Percentiles rank a stretch among this genome's conserved stretches.
These are phyloP conservation scores for Harpalus rubripes DNA, from an alignment of 2,888 invertebrate genomes.

Conservation along the genomic window DNA sequence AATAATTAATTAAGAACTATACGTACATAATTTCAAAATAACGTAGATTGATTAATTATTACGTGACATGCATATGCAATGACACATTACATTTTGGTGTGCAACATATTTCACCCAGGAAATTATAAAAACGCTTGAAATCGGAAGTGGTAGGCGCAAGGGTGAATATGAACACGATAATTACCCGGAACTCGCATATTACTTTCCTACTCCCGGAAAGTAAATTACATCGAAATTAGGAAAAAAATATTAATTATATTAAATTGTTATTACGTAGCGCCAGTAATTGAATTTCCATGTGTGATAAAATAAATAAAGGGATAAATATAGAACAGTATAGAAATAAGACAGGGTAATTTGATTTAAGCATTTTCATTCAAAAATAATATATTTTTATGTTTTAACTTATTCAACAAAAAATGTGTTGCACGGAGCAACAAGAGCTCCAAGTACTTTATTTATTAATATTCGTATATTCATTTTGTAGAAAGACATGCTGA, in stretches of 20 bases:
- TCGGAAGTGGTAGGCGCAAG: slow-evolving; percentile 41
- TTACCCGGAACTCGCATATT: slow-evolving; percentile 56
- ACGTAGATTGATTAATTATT: slow-evolving; percentile 8
- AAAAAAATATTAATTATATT: background rate
- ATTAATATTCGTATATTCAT: no score
- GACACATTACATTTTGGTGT: background rate
- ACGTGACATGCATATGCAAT: slow-evolving; percentile 11
- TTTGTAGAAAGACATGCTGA: no score
- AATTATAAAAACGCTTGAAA: slow-evolving; percentile 57
- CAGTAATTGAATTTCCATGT: background rate
- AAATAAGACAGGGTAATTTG: no score
- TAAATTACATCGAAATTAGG: slow-evolving; percentile 18
- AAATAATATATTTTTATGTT: no score
- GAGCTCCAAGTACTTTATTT: no score
- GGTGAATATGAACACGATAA: slow-evolving; percentile 44
- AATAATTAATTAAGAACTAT: background rate
- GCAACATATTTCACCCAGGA: slow-evolving; percentile 55
- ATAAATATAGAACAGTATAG: no score
- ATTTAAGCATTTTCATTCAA: no score
- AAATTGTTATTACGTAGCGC: background rate
- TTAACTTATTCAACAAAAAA: no score
- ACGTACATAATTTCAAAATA: background rate
- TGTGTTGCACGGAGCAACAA: no score
- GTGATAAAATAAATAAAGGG: no score
- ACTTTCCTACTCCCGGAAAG: background rate